Conservation (phyloP, 1,140 invertebrate genomes). For the Eupristina koningsbergeri region DNA sequence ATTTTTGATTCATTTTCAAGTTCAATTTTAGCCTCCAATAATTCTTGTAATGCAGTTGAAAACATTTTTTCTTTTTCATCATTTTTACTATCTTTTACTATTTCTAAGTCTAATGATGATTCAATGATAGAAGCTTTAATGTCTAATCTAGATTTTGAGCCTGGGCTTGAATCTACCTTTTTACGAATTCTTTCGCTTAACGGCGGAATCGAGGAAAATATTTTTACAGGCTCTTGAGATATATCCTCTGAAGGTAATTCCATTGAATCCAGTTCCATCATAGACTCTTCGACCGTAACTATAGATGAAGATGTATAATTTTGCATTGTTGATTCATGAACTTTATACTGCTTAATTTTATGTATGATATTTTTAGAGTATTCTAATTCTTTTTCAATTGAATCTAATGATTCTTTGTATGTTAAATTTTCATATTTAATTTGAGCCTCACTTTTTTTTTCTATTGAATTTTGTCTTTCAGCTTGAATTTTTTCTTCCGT, state of each 20-base stretch:
- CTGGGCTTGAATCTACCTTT: constrained; percentile 58
- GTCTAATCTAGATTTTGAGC: constrained; percentile 60
- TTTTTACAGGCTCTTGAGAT: constrained; percentile 51
- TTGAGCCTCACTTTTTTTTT: constrained; percentile 3
- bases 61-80: constrained; percentile 64
- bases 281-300: constrained; percentile 57
- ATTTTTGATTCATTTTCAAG: constrained; percentile 52
- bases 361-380: constrained; percentile 33
- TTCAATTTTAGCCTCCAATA: constrained; percentile 65
- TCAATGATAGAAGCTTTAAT: constrained; percentile 70
- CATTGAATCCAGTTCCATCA: constrained; percentile 57
- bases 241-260: constrained; percentile 41
- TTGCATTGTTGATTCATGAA: constrained; percentile 42
- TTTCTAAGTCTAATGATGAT: constrained; percentile 65
- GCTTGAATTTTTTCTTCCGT: constrained; percentile 47
- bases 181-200: constrained; percentile 70
- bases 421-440: background rate
- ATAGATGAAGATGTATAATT: constrained; percentile 39
- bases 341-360: background rate
- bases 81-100: constrained; percentile 51
- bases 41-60: constrained; percentile 63
- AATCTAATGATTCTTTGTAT: constrained; percentile 20
- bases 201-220: constrained; percentile 66
- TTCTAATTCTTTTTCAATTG: constrained; percentile 20
- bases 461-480: constrained; percentile 1